Conservation (phyloP, 1,140 invertebrate species). For the Lucilia sericata region DNA sequence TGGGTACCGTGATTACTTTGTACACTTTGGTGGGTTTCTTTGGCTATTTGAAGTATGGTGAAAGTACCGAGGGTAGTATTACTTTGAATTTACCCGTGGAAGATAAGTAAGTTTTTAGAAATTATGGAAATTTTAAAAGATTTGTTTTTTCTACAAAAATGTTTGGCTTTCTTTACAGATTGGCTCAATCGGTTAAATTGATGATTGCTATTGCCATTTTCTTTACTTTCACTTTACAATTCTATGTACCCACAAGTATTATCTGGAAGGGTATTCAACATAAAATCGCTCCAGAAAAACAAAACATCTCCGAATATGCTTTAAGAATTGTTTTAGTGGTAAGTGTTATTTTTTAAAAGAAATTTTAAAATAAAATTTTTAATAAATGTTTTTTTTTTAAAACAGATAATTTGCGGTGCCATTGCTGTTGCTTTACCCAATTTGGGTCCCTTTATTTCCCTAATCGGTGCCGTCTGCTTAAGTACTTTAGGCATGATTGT, state of each 20-base stretch:
- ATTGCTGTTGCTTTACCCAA: conserved; percentile 88
- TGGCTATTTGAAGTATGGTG: conserved; percentile 87
- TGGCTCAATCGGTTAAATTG: conserved; percentile 88
- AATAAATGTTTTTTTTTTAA: neutral
- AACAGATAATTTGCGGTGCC: conserved; percentile 73
- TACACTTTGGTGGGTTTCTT: conserved; percentile 91
- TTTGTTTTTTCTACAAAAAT: neutral
- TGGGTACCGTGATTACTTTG: conserved; percentile 83
- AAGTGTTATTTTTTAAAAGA: conserved; percentile 47
- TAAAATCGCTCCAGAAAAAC: conserved; percentile 68
- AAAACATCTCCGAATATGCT: conserved; percentile 74
- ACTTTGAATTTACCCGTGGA: conserved; percentile 81
- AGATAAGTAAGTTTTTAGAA: conserved; percentile 73
- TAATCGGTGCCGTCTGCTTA: conserved; percentile 90
- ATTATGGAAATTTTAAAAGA: no score
- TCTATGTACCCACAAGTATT: conserved; percentile 96
- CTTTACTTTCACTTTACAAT: conserved; percentile 93
- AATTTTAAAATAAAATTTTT: no score
- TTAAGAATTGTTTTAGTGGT: conserved; percentile 73
- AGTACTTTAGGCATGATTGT: conserved; percentile 93
- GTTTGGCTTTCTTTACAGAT: conserved; percentile 69
- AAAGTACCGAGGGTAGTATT: conserved; percentile 76
- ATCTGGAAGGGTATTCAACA: conserved; percentile 85
- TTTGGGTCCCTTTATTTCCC: conserved; percentile 91
- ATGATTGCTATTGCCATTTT: conserved; percentile 95